A percentile compares a stretch with the other conserved stretches of the same genome.
Conservation (phyloP, 2,888 invertebrate species). For the Cabera pusaria region DNA sequence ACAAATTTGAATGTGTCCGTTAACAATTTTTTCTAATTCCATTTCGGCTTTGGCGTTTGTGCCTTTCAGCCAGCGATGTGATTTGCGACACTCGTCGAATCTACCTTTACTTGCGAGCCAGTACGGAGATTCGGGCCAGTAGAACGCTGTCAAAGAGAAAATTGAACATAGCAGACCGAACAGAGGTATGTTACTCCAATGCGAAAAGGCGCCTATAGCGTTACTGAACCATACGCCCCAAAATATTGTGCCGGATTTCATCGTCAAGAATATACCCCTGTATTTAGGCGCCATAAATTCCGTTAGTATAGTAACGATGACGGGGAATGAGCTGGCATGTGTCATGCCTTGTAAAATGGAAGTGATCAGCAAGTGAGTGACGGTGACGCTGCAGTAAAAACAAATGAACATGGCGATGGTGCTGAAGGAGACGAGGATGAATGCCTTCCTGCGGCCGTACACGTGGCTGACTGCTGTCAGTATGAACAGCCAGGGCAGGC, state of each 20-base stretch:
- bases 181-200: constrained; percentile 35
- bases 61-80: constrained; percentile 39
- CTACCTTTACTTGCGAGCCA: constrained; percentile 41
- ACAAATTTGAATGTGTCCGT: background rate
- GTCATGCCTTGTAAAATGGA: constrained; percentile 9
- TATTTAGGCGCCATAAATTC: constrained; percentile 35
- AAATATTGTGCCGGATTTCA: constrained; percentile 34
- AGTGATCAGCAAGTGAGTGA: constrained; percentile 3
- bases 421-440: constrained; percentile 23
- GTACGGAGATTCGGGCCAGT: constrained; percentile 37
- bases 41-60: constrained; percentile 21
- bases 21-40: constrained; percentile 25
- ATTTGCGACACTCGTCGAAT: constrained; percentile 35
- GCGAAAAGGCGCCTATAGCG: constrained; percentile 36
- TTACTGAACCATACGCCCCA: constrained; percentile 40
- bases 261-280: constrained; percentile 32
- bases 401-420: constrained; percentile 18
- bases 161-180: constrained; percentile 20
- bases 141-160: constrained; percentile 23
- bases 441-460: constrained; percentile 32
- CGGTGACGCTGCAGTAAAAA: constrained; percentile 4
- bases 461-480: constrained; percentile 23
- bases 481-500: constrained; percentile 36
- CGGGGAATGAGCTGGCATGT: constrained; percentile 17
- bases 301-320: constrained; percentile 25